Evolutionary conservation across 1,140 invertebrate species (phyloP).

Genomic region (Drosophila athabasca): DNA sequence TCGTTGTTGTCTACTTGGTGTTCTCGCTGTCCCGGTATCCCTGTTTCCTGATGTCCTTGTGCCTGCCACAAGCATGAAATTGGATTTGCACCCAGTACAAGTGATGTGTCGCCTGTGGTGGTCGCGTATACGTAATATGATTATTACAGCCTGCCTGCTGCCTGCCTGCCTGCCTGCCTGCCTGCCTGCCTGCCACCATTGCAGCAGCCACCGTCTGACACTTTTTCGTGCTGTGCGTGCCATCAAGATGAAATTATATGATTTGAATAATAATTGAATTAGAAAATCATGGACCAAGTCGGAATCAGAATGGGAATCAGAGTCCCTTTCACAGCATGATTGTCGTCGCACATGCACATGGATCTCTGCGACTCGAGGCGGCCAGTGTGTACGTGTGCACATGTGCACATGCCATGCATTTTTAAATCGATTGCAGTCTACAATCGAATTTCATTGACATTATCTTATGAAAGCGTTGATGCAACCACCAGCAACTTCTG

Average conservation of each 20-base stretch:
- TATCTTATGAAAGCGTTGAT: no score
- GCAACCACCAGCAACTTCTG: no score
- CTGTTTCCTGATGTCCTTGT: slow-evolving; percentile 5
- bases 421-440: neutral
- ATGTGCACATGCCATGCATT: slow-evolving; percentile 30
- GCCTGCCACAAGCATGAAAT: slow-evolving; percentile 46
- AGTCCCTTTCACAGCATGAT: neutral
- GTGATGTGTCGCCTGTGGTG: slow-evolving; percentile 24
- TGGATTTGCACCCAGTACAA: slow-evolving; percentile 52
- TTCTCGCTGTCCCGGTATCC: neutral
- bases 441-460: no score
- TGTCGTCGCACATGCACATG: neutral
- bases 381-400: neutral
- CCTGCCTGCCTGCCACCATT: slow-evolving; percentile 5
- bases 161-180: slow-evolving; percentile 16
- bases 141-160: slow-evolving; percentile 55
- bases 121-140: slow-evolving; percentile 68
- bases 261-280: slow-evolving; percentile 82
- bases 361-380: neutral
- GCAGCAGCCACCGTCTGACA: slow-evolving; percentile 4
- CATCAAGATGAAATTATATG: slow-evolving; percentile 72
- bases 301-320: neutral
- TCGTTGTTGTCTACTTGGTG: no score
- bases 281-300: slow-evolving; percentile 64
- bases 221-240: slow-evolving; percentile 29